Conservation (phyloP, 2,888 invertebrate genomes). For the Eueremaeus valkanovi region DNA sequence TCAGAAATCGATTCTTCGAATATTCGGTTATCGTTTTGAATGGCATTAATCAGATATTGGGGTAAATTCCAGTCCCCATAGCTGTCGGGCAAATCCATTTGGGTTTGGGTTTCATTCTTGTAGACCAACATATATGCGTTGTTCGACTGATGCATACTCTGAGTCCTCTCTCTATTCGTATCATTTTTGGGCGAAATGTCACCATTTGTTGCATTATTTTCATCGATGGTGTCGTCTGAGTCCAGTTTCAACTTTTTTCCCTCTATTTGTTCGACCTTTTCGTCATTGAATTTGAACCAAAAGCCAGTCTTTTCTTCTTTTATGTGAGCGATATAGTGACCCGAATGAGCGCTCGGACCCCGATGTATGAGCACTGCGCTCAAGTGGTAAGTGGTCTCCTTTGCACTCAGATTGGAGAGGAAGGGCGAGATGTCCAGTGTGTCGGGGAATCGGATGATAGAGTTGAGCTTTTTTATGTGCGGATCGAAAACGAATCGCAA, state of each 20-base stretch:
- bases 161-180: conserved; percentile 45
- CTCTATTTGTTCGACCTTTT: conserved; percentile 54
- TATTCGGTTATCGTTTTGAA: conserved; percentile 52
- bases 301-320: conserved; percentile 54
- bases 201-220: conserved; percentile 13
- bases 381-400: conserved; percentile 56
- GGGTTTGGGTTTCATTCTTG: conserved; percentile 49
- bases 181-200: conserved; percentile 24
- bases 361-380: conserved; percentile 64
- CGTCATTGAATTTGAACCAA: conserved; percentile 66
- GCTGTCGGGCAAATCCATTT: conserved; percentile 41
- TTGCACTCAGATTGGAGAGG: conserved; percentile 23
- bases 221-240: conserved; percentile 50
- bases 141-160: conserved; percentile 57
- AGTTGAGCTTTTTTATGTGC: conserved; percentile 61
- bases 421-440: conserved; percentile 60
- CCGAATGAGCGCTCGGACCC: conserved; percentile 63
- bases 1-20: conserved; percentile 54
- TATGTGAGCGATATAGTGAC: conserved; percentile 60
- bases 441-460: conserved; percentile 61
- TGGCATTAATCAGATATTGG: conserved; percentile 49
- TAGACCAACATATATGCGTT: conserved; percentile 65
- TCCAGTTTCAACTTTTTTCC: conserved; percentile 53
- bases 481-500: conserved; percentile 62
- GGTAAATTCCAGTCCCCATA: conserved; percentile 48